Evolutionary conservation across 2,113 vertebrate genomes (phyloP).

Genomic region (Cyphomyrus discorhynchus): DNA sequence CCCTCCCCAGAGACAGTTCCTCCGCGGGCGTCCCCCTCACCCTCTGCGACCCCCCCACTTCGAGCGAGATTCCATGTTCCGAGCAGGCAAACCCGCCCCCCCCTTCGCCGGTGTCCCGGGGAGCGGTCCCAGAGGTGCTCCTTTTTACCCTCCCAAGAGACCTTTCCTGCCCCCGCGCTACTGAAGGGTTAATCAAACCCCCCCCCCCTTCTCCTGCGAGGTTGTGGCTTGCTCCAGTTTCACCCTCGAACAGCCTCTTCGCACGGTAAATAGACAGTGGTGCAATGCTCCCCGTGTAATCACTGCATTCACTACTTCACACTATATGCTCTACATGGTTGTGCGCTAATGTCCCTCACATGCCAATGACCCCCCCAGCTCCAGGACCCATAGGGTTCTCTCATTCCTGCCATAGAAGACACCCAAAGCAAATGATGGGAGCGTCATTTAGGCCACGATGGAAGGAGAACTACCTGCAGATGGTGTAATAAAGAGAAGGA

Average conservation of each 20-base stretch:
- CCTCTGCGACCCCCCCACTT: conserved; percentile 59
- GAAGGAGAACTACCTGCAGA: conserved; percentile 10
- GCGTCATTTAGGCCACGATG: conserved; percentile 24
- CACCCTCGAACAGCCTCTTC: not conserved
- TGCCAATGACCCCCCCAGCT: not conserved
- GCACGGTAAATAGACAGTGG: not conserved
- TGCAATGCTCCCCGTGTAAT: not conserved
- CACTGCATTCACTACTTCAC: not conserved
- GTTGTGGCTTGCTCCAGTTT: conserved; percentile 22
- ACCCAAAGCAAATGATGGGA: not conserved
- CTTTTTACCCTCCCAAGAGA: conserved; percentile 81
- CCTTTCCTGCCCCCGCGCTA: conserved; percentile 88
- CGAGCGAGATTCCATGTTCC: conserved; percentile 63
- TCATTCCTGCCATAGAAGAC: no score
- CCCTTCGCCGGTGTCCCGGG: conserved; percentile 60
- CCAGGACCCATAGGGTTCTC: not conserved
- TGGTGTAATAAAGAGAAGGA: conserved; percentile 23
- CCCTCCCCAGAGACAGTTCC: conserved; percentile 61
- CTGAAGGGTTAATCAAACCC: conserved; percentile 56
- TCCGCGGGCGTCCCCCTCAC: conserved; percentile 41
- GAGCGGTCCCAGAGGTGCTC: conserved; percentile 55
- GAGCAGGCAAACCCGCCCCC: conserved; percentile 70
- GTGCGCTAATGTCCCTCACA: not conserved
- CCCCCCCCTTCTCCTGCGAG: not conserved
- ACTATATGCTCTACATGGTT: conserved; percentile 9